Conservation (phyloP, 2,113 vertebrate species). For the Lanius ludovicianus region DNA sequence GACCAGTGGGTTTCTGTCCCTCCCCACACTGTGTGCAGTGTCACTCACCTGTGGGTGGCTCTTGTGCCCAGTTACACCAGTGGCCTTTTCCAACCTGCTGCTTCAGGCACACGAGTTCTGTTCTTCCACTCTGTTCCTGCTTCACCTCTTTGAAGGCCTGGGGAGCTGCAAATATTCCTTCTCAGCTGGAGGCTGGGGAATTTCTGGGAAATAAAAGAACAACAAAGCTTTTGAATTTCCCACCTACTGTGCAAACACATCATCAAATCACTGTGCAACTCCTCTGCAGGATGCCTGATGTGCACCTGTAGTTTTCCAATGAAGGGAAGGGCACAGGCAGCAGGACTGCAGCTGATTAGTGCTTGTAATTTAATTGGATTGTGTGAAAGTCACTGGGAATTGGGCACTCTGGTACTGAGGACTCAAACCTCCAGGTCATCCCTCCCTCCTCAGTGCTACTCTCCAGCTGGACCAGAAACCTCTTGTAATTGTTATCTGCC, state of each 20-base stretch:
- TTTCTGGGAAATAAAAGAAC: constrained; percentile 7
- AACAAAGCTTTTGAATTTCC: neutral
- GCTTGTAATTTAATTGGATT: neutral
- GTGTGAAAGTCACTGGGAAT: neutral
- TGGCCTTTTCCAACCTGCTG: neutral
- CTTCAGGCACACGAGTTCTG: neutral
- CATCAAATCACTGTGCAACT: neutral
- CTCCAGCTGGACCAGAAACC: neutral
- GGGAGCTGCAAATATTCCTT: neutral
- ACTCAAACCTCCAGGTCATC: neutral
- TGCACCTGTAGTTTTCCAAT: neutral
- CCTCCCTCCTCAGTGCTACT: neutral
- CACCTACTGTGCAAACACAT: neutral
- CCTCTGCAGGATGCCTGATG: neutral
- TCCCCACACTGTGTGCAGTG: neutral
- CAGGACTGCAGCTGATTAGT: neutral
- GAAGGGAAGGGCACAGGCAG: neutral
- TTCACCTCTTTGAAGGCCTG: neutral
- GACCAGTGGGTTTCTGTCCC: neutral
- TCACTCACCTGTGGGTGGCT: neutral
- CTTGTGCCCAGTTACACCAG: neutral
- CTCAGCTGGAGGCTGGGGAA: neutral
- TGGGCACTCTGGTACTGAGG: neutral
- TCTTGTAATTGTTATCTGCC: neutral
- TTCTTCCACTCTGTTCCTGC: neutral